Percentiles rank a stretch among this genome's conserved stretches.
Conservation (phyloP, 2,113 vertebrate genomes). For the Miniopterus natalensis region DNA sequence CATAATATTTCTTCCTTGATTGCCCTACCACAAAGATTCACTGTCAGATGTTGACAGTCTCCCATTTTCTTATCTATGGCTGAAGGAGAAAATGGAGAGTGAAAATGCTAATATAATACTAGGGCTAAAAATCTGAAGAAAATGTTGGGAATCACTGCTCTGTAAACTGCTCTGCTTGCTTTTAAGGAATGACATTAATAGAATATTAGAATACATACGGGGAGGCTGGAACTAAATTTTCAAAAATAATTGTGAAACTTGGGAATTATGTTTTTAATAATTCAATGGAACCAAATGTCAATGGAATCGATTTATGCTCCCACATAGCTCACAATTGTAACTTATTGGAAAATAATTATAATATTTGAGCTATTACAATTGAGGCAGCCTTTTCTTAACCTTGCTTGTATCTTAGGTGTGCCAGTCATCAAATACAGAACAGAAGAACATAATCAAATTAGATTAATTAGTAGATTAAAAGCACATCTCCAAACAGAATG, state of each 20-base stretch:
- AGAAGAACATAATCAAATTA: constrained; percentile 89
- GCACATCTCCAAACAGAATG: constrained; percentile 89
- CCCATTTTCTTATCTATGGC: not conserved
- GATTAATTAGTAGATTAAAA: constrained; percentile 91
- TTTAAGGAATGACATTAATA: constrained; percentile 20
- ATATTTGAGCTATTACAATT: constrained; percentile 47
- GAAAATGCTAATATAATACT: not conserved
- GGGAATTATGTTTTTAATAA: constrained; percentile 45
- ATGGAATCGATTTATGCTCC: constrained; percentile 31
- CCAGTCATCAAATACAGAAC: constrained; percentile 90
- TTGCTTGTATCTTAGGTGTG: constrained; percentile 86
- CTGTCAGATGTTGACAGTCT: not conserved
- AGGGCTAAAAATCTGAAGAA: not conserved
- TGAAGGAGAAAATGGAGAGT: constrained; percentile 42
- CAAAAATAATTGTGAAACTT: constrained; percentile 5
- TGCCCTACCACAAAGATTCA: not conserved
- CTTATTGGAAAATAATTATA: constrained; percentile 8
- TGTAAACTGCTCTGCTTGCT: not conserved
- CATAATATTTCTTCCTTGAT: not conserved
- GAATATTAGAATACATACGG: not conserved
- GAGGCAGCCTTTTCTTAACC: constrained; percentile 67
- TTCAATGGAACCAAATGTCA: not conserved
- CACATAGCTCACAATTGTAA: not conserved
- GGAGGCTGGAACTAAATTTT: not conserved
- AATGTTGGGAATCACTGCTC: constrained; percentile 21